Evolutionary conservation across 2,113 vertebrate species (phyloP).

Genomic region (Tachycineta bicolor): DNA sequence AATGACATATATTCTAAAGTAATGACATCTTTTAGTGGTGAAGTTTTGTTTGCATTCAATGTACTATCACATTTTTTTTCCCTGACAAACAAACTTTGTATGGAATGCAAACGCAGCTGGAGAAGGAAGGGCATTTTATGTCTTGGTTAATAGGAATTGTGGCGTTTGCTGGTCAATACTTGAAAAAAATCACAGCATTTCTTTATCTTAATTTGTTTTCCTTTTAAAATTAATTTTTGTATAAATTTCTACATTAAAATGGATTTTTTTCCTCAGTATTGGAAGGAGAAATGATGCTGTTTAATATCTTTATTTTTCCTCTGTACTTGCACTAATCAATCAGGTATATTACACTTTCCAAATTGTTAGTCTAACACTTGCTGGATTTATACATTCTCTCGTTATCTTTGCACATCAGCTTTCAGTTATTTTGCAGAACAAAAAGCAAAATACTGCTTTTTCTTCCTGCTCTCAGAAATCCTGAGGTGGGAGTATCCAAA

Average conservation of each 20-base stretch:
- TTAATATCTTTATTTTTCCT: background rate
- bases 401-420: background rate
- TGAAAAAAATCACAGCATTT: background rate
- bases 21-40: no score
- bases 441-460: background rate
- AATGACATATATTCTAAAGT: background rate
- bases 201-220: background rate
- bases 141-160: background rate
- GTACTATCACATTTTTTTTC: background rate
- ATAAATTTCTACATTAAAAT: background rate
- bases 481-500: background rate
- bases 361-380: background rate
- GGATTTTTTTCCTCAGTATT: background rate
- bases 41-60: background rate
- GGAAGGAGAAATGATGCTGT: background rate
- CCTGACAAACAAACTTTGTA: background rate
- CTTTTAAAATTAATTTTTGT: background rate
- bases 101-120: background rate
- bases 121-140: background rate
- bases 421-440: background rate
- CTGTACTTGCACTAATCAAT: background rate
- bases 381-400: background rate
- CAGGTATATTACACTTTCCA: background rate
- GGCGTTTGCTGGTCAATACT: background rate
- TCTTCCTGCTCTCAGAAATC: constrained; percentile 10